Evolutionary conservation across 2,797 vertebrate species (phyloP).

Genomic region (Xerus rutilus): DNA sequence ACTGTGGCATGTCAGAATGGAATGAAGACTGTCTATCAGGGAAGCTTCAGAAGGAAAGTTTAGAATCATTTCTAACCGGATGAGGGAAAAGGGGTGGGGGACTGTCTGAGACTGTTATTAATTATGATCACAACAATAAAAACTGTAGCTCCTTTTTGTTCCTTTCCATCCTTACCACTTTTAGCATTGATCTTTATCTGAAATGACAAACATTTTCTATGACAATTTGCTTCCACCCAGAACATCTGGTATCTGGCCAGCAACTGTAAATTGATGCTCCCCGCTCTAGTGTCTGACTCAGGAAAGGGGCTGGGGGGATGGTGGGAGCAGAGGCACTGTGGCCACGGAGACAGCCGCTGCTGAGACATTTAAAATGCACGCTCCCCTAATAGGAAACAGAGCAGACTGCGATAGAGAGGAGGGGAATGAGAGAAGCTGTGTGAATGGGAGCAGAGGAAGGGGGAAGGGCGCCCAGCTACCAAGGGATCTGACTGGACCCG

Average conservation of each 20-base stretch:
- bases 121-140: constrained; percentile 52
- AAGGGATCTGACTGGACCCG: background rate
- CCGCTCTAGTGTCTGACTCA: constrained; percentile 60
- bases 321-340: background rate
- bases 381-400: constrained; percentile 80
- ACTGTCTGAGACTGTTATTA: constrained; percentile 54
- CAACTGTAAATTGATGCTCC: constrained; percentile 77
- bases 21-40: background rate
- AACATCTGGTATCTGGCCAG: constrained; percentile 81
- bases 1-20: background rate
- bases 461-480: background rate
- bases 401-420: constrained; percentile 63
- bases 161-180: constrained; percentile 61
- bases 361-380: constrained; percentile 72
- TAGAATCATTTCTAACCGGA: constrained; percentile 27
- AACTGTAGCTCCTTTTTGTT: constrained; percentile 24
- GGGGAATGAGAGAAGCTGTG: constrained; percentile 36
- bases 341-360: constrained; percentile 58
- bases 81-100: background rate
- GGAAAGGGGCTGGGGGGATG: background rate
- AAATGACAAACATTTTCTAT: constrained; percentile 81
- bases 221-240: constrained; percentile 75
- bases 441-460: background rate
- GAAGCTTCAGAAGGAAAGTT: constrained; percentile 1
- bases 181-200: constrained; percentile 73